These are phyloP conservation scores for Sebastes elongatus DNA, from an alignment of 2,797 vertebrate species.

Conservation along the genomic window DNA sequence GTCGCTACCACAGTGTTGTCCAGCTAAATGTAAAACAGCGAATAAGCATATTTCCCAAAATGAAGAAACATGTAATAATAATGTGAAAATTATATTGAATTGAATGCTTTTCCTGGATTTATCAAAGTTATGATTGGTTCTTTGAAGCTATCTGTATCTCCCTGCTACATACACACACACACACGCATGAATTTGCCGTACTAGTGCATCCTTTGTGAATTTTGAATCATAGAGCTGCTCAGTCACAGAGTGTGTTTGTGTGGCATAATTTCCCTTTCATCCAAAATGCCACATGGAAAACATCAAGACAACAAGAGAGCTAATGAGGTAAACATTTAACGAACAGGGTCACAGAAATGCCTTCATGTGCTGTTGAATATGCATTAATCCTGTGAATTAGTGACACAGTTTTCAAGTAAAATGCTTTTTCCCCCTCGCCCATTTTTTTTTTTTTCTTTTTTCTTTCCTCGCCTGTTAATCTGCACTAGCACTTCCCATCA, in stretches of 20 bases:
- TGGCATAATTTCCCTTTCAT: constrained; percentile 63
- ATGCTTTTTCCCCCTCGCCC: constrained; percentile 15
- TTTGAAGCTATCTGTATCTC: constrained; percentile 6
- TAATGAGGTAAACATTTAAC: constrained; percentile 77
- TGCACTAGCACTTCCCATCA: constrained; percentile 34
- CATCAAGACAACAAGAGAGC: constrained; percentile 64
- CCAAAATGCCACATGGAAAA: constrained; percentile 69
- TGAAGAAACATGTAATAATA: not conserved
- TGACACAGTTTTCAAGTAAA: constrained; percentile 55
- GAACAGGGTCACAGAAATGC: constrained; percentile 64
- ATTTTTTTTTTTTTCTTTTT: constrained; percentile 4
- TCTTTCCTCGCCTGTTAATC: constrained; percentile 43
- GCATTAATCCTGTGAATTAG: constrained; percentile 55
- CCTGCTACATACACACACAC: not conserved
- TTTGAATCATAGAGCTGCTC: constrained; percentile 37
- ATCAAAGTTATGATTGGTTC: constrained; percentile 7
- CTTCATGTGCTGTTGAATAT: constrained; percentile 70
- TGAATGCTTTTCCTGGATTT: not conserved
- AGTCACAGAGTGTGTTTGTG: constrained; percentile 46
- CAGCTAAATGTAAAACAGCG: not conserved
- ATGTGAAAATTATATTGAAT: not conserved
- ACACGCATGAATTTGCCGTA: constrained; percentile 21
- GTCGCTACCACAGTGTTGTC: no score
- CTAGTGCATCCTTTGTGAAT: constrained; percentile 48
- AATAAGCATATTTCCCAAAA: not conserved